Percentiles rank a stretch among this genome's conserved stretches.
phyloP scores from a whole-genome alignment of 2,888 invertebrate genomes.

The Drosophila niveifrons region DNA sequence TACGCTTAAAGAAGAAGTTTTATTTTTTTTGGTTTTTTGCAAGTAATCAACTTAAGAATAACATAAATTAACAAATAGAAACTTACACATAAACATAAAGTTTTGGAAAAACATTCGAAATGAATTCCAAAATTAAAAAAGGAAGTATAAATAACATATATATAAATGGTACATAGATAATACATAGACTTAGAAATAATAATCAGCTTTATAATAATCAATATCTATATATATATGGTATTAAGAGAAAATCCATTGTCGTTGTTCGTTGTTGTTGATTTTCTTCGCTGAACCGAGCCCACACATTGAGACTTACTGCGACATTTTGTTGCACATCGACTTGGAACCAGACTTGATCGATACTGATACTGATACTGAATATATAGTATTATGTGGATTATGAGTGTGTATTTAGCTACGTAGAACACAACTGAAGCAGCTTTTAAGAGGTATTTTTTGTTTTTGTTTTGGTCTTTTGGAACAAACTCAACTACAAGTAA shows the following conservation, averaged over 20 bases:
- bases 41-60: constrained; percentile 34
- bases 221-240: constrained; percentile 1
- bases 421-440: constrained; percentile 72
- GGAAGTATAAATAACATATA: constrained; percentile 26
- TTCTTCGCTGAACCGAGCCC: constrained; percentile 40
- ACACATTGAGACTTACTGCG: constrained; percentile 70
- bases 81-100: constrained; percentile 55
- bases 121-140: constrained; percentile 20
- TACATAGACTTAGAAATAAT: constrained; percentile 47
- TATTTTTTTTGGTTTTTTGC: too few species aligned
- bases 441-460: constrained; percentile 23
- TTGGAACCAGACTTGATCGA: constrained; percentile 48
- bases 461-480: constrained; percentile 47
- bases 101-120: constrained; percentile 12
- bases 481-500: constrained; percentile 76
- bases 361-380: constrained; percentile 22
- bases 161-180: constrained; percentile 23
- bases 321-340: constrained; percentile 48
- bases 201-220: constrained; percentile 10
- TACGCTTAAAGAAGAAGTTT: constrained; percentile 59
- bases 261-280: constrained; percentile 27
- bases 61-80: constrained; percentile 40
- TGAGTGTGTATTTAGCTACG: constrained; percentile 57
- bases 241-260: constrained; percentile 44
- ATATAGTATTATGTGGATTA: constrained; percentile 32